These are phyloP conservation scores for Clarias batrachus DNA, from an alignment of 2,113 vertebrate genomes.

Conservation along the genomic window DNA sequence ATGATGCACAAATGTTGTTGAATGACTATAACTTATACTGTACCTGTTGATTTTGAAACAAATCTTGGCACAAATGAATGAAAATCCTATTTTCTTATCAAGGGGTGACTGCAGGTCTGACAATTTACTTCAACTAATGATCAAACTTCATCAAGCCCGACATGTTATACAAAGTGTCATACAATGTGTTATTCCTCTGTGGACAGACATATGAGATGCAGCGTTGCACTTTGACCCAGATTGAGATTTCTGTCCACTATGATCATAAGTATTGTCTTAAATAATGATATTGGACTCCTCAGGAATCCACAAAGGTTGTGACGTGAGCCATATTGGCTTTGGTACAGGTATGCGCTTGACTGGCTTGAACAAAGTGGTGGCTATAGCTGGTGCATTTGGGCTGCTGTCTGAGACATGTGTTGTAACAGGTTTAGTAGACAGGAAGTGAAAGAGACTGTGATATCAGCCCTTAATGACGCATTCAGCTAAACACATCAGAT, in stretches of 20 bases:
- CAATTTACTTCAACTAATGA: neutral
- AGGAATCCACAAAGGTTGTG: slow-evolving; percentile 21
- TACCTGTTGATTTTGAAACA: slow-evolving; percentile 1
- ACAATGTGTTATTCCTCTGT: neutral
- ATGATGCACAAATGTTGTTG: neutral
- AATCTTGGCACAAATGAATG: neutral
- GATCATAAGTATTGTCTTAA: slow-evolving; percentile 16
- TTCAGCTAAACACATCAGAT: slow-evolving; percentile 49
- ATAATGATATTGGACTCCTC: slow-evolving; percentile 11
- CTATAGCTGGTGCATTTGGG: neutral
- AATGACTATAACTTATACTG: neutral
- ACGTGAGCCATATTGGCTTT: slow-evolving; percentile 51
- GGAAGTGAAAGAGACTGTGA: slow-evolving; percentile 53
- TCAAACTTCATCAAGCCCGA: neutral
- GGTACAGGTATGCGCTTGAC: slow-evolving; percentile 4
- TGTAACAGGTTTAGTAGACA: slow-evolving; percentile 46
- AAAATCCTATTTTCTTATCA: neutral
- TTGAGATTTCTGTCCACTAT: slow-evolving; percentile 5
- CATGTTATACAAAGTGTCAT: neutral
- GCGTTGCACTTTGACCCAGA: slow-evolving; percentile 11
- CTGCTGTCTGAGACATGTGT: slow-evolving; percentile 39
- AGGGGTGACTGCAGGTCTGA: neutral
- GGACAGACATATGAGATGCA: slow-evolving; percentile 5
- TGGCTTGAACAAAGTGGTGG: slow-evolving; percentile 14
- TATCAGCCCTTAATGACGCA: slow-evolving; percentile 53